Evolutionary conservation across 2,888 invertebrate genomes (phyloP), one percentile per base, ranked within the genome.

Genomic region (Eudemis profundana): DNA sequence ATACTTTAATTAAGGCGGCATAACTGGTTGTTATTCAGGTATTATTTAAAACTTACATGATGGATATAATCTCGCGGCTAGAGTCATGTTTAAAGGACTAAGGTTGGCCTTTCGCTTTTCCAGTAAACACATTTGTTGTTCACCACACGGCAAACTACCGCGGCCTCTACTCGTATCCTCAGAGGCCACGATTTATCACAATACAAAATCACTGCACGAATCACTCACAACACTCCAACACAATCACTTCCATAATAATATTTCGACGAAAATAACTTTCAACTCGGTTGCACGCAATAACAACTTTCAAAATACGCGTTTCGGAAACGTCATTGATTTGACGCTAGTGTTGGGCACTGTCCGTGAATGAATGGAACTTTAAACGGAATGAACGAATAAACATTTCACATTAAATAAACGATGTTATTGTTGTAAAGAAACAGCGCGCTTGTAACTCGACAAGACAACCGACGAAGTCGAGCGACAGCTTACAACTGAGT

Each of bases 81-180:
- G 78, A 73, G 89, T 91, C 89, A 90, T 91, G 68, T 85, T 85
- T 73, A 82, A 73, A 75, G 82, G 78, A 74, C 76, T 74, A 74
- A 82, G 77, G 69, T 73, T 81, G 67, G 74, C 74, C 69, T 80
- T 78, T 74, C 81, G 80, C 74, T 79, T 82, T 78, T 86, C 81
- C 75, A 83, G 75, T 68, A 85, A 74, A 75, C 87, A 87, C 86
- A 88, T 88, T 79, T 82, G 78, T 68, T 67, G 81, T 72, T 78
- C 78, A 77, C 76, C 77, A 61, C 74, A 74, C 67, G 75, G 75
- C 76, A 79, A 77, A 71, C 72, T 74, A 68, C 68, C 74, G 72
- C 68, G 70, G 68, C 74, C 79, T 75, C 82, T 83, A 81, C 80
- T 78, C 66, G 78, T 74, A 68, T 69, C 72, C 68, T 72, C 72